Evolutionary conservation across 2,888 invertebrate genomes (phyloP), one percentile per base, ranked within the genome.

Genomic region (Gandaritis pyraliata): DNA sequence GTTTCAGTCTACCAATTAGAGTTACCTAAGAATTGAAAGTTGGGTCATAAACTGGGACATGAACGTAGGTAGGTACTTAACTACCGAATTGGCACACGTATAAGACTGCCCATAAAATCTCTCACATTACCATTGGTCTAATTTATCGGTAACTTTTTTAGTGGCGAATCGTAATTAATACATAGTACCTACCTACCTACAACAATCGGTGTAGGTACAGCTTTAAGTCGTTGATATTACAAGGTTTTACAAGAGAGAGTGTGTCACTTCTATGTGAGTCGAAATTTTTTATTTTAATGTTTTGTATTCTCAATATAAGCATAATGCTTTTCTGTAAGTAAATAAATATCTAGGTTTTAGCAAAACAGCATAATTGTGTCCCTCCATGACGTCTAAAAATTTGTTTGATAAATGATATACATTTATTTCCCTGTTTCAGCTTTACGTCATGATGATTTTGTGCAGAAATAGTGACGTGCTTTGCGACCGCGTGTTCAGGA

Each of bases 371-470:
- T n/a, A n/a, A n/a, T n/a, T n/a, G n/a, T n/a, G n/a, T n/a, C n/a
- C n/a, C 30, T 33, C 1, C 10, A 6, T 33, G 10, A 8, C 33
- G 10, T 0, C 8, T 33, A 5, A 10, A 33, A 29, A 29, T 29
- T 29, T 4, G 29, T 6, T 29, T 29, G 6, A 29, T n/a, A 6
- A 29, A 29, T 29, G 6, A 7, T 10, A 33, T 8, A 33, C 8
- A 0, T 33, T 33, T 8, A 33, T 23, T 13, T 29, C 23, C n/a
- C 81, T 77, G 61, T 85, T 87, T 30, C 79, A 89, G 89, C 55
- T 88, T 0, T 86, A 72, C 69, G 72, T 84, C 49, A 57, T 80
- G 12, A 68, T 86, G 56, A 61, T 88, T 13, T 56, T 88, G 7
- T 73, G 70, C 55, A 79, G 70, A 58, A 77, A 73, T 50, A 61